A percentile compares a stretch with the other conserved stretches of the same genome.
Evolutionary conservation across 2,113 vertebrate species (phyloP).

Genomic region (Gopherus flavomarginatus): DNA sequence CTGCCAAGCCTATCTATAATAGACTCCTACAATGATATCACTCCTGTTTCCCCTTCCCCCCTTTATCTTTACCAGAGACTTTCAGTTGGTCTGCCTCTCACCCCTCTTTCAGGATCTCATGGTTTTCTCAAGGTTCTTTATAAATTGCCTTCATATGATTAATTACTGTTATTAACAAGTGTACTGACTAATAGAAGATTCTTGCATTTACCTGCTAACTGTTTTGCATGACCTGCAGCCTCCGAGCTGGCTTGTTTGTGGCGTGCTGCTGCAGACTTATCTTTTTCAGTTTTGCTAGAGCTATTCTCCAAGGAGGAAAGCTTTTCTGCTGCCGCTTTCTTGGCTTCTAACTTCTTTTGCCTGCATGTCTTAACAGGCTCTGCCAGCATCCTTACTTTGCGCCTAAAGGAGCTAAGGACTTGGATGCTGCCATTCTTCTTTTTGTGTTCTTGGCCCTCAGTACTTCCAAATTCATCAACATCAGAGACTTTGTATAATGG

Average conservation of each 20-base stretch:
- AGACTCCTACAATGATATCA: not conserved
- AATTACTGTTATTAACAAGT: not conserved
- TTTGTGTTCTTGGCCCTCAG: conserved; percentile 92
- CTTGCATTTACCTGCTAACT: conserved; percentile 77
- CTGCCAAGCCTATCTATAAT: too few relatives aligned
- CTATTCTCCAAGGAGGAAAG: conserved; percentile 85
- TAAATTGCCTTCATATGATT: not conserved
- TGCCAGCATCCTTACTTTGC: conserved; percentile 93
- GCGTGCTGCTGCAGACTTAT: conserved; percentile 80
- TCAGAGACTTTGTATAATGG: conserved; percentile 92
- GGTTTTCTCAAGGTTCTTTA: not conserved
- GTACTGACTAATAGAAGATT: not conserved
- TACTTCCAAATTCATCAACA: conserved; percentile 94
- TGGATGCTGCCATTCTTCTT: conserved; percentile 92
- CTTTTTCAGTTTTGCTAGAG: conserved; percentile 87
- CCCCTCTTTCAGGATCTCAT: not conserved
- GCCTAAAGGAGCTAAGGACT: conserved; percentile 91
- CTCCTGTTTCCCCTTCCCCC: not conserved
- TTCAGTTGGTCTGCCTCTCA: not conserved
- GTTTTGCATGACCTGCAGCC: conserved; percentile 69
- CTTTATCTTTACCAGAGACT: not conserved
- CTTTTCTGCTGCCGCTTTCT: conserved; percentile 90
- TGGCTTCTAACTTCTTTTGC: conserved; percentile 94
- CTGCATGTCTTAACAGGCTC: conserved; percentile 94
- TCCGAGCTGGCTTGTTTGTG: conserved; percentile 84